Conservation (phyloP, 2,888 invertebrate species). For the Tuberolachnus salignus region DNA sequence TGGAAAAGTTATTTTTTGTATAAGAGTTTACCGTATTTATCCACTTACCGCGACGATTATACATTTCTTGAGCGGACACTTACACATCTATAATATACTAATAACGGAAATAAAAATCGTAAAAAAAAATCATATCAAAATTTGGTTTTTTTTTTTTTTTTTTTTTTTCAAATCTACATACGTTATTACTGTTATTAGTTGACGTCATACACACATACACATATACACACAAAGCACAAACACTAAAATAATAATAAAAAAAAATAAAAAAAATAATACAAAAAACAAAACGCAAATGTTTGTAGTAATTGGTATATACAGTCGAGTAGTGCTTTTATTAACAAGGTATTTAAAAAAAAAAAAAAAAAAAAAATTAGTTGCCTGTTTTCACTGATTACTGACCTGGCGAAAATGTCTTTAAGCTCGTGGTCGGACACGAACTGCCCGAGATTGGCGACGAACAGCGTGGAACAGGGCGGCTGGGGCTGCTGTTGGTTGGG, state of each 20-base stretch:
- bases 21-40: too few relatives aligned
- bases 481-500: constrained; percentile 66
- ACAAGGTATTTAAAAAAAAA: too few relatives aligned
- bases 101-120: too few relatives aligned
- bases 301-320: background rate
- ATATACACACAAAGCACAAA: constrained; percentile 5
- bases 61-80: too few relatives aligned
- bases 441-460: constrained; percentile 97
- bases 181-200: background rate
- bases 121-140: too few relatives aligned
- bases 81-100: too few relatives aligned
- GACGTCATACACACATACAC: constrained; percentile 1
- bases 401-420: constrained; percentile 98
- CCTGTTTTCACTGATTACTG: constrained; percentile 61
- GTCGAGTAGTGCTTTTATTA: background rate
- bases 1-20: too few relatives aligned
- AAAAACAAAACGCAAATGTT: background rate
- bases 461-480: constrained; percentile 93
- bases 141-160: too few relatives aligned
- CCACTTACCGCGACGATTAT: too few relatives aligned
- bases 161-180: too few relatives aligned
- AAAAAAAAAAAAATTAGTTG: background rate
- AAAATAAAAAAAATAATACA: too few relatives aligned
- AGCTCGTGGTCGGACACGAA: constrained; percentile 98
- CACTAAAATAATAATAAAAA: too few relatives aligned